Conservation (phyloP, 2,888 invertebrate genomes). For the Lacanobia wlatinum region DNA sequence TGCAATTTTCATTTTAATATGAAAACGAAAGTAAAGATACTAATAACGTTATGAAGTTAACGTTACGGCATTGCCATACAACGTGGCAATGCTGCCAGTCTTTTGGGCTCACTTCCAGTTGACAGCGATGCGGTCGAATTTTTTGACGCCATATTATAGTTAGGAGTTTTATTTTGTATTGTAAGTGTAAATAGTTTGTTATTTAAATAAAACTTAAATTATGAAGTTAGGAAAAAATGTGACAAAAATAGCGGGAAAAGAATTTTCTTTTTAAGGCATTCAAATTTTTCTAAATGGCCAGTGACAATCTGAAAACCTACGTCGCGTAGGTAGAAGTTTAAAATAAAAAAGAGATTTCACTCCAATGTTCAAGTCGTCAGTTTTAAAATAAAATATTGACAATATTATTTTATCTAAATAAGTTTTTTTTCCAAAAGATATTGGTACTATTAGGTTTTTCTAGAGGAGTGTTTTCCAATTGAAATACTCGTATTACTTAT, state of each 20-base stretch:
- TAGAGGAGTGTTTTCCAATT: background rate
- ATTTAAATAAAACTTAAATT: too few species aligned
- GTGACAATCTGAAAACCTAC: background rate
- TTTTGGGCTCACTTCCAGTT: too few species aligned
- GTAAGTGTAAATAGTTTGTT: too few species aligned
- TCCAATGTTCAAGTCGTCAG: background rate
- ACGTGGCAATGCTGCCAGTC: too few species aligned
- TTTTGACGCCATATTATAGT: too few species aligned
- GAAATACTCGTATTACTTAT: background rate
- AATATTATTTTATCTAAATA: background rate
- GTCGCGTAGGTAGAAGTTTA: background rate
- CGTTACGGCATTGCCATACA: too few species aligned
- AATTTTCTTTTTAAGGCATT: background rate
- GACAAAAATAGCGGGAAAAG: conserved; percentile 5
- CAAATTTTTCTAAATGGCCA: conserved; percentile 5
- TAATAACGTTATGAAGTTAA: too few species aligned
- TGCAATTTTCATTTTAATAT: background rate
- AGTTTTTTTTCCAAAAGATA: background rate
- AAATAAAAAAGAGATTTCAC: conserved; percentile 4
- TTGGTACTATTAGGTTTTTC: background rate
- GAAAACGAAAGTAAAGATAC: background rate
- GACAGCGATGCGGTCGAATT: too few species aligned
- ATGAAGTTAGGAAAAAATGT: background rate
- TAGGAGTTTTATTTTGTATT: too few species aligned
- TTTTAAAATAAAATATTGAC: background rate